These are phyloP conservation scores for Ictidomys tridecemlineatus DNA, from an alignment of 2,113 vertebrate species.

Conservation along the genomic window DNA sequence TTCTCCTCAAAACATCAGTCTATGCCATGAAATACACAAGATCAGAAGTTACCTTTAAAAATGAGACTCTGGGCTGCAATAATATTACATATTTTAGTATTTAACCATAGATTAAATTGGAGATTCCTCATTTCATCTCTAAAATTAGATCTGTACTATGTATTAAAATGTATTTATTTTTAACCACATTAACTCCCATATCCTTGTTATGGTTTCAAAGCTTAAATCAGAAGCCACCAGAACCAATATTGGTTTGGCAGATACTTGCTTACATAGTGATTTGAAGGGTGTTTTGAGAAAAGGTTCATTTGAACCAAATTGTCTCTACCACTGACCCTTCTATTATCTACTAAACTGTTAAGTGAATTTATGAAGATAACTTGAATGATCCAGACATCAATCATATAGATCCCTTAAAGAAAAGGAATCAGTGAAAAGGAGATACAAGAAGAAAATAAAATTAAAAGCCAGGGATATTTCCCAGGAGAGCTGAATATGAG, in stretches of 20 bases:
- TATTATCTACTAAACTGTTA: conserved; percentile 21
- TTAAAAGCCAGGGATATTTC: background rate
- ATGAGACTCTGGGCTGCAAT: background rate
- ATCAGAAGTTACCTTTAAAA: background rate
- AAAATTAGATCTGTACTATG: background rate
- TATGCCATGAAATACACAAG: background rate
- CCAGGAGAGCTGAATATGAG: background rate
- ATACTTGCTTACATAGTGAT: background rate
- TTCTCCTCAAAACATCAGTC: background rate
- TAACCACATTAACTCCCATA: background rate
- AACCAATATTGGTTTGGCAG: background rate
- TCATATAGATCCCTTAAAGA: background rate
- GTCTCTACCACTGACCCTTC: conserved; percentile 30
- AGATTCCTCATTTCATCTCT: background rate
- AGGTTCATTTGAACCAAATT: conserved; percentile 35
- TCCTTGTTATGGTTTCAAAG: conserved; percentile 31
- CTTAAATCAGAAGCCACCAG: conserved; percentile 28
- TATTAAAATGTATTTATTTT: background rate
- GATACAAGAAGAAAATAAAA: conserved; percentile 36
- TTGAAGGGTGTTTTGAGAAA: background rate
- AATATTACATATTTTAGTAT: background rate
- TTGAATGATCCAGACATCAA: background rate
- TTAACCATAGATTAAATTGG: background rate
- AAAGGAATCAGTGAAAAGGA: conserved; percentile 31
- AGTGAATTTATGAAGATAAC: conserved; percentile 36